Base-by-base conservation (phyloP, 2,888 invertebrate genomes). In the Elgonia sp. region DNA sequence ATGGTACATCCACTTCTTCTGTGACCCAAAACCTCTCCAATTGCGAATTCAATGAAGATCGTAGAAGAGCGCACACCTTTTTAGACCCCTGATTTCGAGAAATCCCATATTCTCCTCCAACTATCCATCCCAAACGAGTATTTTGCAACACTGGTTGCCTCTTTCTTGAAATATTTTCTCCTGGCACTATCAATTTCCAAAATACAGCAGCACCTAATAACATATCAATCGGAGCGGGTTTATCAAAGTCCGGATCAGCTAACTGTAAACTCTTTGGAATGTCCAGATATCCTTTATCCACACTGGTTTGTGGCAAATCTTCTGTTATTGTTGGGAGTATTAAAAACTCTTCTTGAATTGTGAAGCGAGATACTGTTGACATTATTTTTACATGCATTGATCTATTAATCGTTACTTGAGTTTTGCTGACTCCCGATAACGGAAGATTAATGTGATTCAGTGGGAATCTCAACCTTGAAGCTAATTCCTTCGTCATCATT, bases 401-500 rank as follows among this genome's bases (percentile, higher is more conserved):
- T n/a, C n/a, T n/a, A n/a, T n/a, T n/a, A n/a, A n/a, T n/a, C n/a
- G n/a, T n/a, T n/a, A n/a, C n/a, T 46, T 20, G 67, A 67, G 10
- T 42, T n/a, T n/a, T n/a, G n/a, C n/a, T n/a, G n/a, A n/a, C n/a
- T n/a, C n/a, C n/a, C n/a, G n/a, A n/a, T n/a, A n/a, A n/a, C n/a
- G n/a, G n/a, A n/a, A n/a, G 42, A 21, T 21, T 63, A 18, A 46
- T 39, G 20, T 69, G 69, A 40, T 57, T 67, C 10, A 69, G 55
- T 20, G 79, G 69, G 16, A n/a, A 67, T 0, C 39, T 67, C 16
- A 21, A 79, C 20, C 5, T 12, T 69, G 8, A 40, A n/a, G n/a
- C 80, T 3, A 80, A 29, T 12, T 60, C 39, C 20, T 80, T 37
- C 39, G 57, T 80, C 0, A 80, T 60, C 3, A 80, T 60, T 14